Evolutionary conservation across 2,797 vertebrate species (phyloP).

Genomic region (Girardinus metallicus): DNA sequence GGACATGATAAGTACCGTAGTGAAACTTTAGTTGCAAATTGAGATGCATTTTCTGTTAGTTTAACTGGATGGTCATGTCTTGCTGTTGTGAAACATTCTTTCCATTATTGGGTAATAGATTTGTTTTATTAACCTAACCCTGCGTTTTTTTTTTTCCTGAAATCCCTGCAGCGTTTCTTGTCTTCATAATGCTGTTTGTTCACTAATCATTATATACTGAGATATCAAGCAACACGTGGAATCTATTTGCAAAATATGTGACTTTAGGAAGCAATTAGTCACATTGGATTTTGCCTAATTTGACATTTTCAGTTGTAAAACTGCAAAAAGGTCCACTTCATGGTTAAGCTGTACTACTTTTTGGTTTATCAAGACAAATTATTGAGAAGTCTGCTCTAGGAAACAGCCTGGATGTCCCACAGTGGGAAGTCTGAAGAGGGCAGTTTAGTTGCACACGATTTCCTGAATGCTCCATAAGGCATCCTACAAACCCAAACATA

Average conservation of each 20-base stretch:
- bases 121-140: not conserved
- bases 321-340: not conserved
- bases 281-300: not conserved
- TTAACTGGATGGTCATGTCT: not conserved
- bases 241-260: slow-evolving; percentile 3
- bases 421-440: slow-evolving; percentile 32
- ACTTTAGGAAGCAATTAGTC: not conserved
- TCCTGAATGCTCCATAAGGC: slow-evolving; percentile 53
- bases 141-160: not conserved
- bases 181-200: not conserved
- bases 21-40: not conserved
- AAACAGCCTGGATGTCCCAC: slow-evolving; percentile 21
- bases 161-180: not conserved
- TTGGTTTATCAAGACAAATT: not conserved
- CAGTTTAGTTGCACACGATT: slow-evolving; percentile 36
- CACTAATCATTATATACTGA: not conserved
- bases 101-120: not conserved
- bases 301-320: not conserved
- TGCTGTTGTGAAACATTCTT: not conserved
- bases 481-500: slow-evolving; percentile 55
- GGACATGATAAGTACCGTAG: not conserved
- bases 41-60: not conserved
- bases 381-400: not conserved
- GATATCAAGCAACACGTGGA: not conserved
- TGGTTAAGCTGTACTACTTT: not conserved